Evolutionary conservation across 2,888 invertebrate species (phyloP).

Genomic region (Tolmerus cingulatus): DNA sequence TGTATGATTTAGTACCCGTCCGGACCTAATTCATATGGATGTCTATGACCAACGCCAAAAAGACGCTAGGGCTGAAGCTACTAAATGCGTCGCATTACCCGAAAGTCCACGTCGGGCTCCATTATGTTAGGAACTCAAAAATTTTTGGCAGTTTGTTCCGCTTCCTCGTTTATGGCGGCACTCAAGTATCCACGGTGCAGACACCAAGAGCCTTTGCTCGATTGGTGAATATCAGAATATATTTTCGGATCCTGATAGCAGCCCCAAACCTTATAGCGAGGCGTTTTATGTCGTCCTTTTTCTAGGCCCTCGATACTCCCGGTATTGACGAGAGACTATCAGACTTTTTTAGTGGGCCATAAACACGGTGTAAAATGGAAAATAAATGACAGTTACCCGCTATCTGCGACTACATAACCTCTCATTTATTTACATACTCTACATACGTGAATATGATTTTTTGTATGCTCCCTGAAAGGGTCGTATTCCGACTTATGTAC

Average conservation of each 20-base stretch:
- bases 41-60: constrained; percentile 16
- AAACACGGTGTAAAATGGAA: constrained; percentile 49
- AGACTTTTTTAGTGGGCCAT: constrained; percentile 47
- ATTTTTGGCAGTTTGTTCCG: constrained; percentile 40
- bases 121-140: constrained; percentile 37
- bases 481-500: constrained; percentile 36
- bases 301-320: constrained; percentile 20
- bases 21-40: constrained; percentile 41
- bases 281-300: constrained; percentile 39
- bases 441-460: constrained; percentile 40
- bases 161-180: constrained; percentile 31
- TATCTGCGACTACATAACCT: constrained; percentile 41
- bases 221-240: constrained; percentile 39
- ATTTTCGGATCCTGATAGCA: constrained; percentile 24
- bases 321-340: constrained; percentile 46
- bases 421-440: constrained; percentile 33
- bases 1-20: constrained; percentile 40
- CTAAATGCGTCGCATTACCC: constrained; percentile 35
- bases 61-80: background rate
- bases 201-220: background rate
- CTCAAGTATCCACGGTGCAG: constrained; percentile 17
- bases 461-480: constrained; percentile 25
- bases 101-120: constrained; percentile 22
- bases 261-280: background rate
- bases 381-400: constrained; percentile 44